These are phyloP conservation scores for Elysia chlorotica DNA, from an alignment of 1,140 invertebrate species.

Conservation along the genomic window DNA sequence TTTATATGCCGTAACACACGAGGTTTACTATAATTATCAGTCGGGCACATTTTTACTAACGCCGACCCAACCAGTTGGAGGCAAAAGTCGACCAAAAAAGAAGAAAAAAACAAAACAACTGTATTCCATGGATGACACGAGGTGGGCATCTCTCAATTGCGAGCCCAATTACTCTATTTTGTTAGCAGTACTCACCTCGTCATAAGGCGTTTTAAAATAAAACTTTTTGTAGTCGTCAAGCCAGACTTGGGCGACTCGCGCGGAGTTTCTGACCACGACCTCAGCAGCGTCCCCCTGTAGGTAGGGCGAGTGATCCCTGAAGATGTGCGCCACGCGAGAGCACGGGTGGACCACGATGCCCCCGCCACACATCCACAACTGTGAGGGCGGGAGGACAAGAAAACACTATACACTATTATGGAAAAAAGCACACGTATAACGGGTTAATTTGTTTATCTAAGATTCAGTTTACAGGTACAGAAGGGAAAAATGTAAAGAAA, in stretches of 20 bases:
- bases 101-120: not conserved
- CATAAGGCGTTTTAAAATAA: slow-evolving; percentile 90
- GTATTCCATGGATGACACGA: too few species aligned
- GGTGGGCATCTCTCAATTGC: too few species aligned
- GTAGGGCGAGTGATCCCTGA: slow-evolving; percentile 94
- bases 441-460: too few species aligned
- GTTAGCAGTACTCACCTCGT: slow-evolving; percentile 74
- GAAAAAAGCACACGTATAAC: too few species aligned
- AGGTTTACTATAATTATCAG: not conserved
- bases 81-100: not conserved
- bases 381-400: slow-evolving; percentile 71
- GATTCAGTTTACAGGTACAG: too few species aligned
- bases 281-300: slow-evolving; percentile 33
- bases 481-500: too few species aligned
- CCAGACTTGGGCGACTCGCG: slow-evolving; percentile 65
- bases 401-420: too few species aligned
- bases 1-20: not conserved
- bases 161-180: too few species aligned
- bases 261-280: slow-evolving; percentile 57
- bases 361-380: slow-evolving; percentile 98
- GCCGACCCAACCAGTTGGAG: not conserved
- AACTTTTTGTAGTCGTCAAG: slow-evolving; percentile 89
- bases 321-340: slow-evolving; percentile 98
- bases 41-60: not conserved
- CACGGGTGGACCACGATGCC: slow-evolving; percentile 93